Evolutionary conservation across 2,113 vertebrate genomes (phyloP), one percentile per base, ranked within the genome.

Genomic region (Nothoprocta perdicaria): DNA sequence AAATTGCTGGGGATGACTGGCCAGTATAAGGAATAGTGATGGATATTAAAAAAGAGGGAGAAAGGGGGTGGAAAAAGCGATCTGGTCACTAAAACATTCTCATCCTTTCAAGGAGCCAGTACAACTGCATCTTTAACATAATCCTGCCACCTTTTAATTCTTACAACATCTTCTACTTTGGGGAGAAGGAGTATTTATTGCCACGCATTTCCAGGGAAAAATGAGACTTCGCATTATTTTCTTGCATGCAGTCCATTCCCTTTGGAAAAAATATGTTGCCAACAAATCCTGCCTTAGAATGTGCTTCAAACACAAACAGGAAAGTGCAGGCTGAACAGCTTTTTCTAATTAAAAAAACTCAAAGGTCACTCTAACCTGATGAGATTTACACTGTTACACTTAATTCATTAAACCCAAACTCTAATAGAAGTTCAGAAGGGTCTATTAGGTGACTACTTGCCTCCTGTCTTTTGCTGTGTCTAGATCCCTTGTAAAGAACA

Each of bases 271-370:
- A 40, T 53, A 58, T 1, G 11, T 90, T 89, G 55, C 41, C 14
- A 69, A 60, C 21, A 88, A 82, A 73, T 82, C 67, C 45, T 89
- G 7, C 8, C 21, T 10, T 45, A 67, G 48, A 22, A 41, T 75
- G 72, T 55, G 12, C 50, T 77, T 94, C 72, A 77, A 77, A 74
- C 50, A 66, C 23, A 23, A 24, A 68, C 27, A 16, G 77, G 45
- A 73, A 88, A 93, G 10, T 7, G 8, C 55, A 79, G 77, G 71
- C 43, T 23, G 71, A 80, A 31, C 60, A 87, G 57, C 18, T 68
- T 72, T 86, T 48, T 81, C 67, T 63, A 92, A 89, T 93, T 89
- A 63, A 87, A 80, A 87, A 80, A 72, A 68, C 24, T 82, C 31
- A 31, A 63, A 95, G 84, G 33, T 87, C 55, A 57, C 17, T 81